phyloP scores from a whole-genome alignment of 2,113 vertebrate genomes.

The Hystrix brachyura region DNA sequence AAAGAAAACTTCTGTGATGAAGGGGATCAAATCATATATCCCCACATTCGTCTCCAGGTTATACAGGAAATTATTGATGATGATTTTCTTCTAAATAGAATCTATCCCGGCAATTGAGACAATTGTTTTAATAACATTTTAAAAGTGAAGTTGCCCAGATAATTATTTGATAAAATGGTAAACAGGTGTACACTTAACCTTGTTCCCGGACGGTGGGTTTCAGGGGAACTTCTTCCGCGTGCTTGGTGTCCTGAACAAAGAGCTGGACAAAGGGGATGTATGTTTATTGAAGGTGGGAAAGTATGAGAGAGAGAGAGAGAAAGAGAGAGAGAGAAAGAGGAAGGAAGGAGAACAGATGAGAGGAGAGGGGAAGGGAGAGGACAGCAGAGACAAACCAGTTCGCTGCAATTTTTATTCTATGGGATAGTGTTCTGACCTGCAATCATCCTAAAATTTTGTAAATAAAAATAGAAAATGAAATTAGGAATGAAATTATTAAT shows the following conservation, averaged over 20 bases:
- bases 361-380: neutral
- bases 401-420: slow-evolving; percentile 59
- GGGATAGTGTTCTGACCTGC: neutral
- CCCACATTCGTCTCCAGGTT: neutral
- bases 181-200: slow-evolving; percentile 77
- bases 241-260: neutral
- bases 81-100: slow-evolving; percentile 42
- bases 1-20: neutral
- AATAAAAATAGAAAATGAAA: slow-evolving; percentile 22
- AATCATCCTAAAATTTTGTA: neutral
- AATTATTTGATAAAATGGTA: slow-evolving; percentile 84
- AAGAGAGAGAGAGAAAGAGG: neutral
- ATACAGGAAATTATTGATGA: slow-evolving; percentile 5
- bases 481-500: neutral
- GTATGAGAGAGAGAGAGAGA: neutral
- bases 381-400: neutral
- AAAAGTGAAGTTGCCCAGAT: slow-evolving; percentile 82
- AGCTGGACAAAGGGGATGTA: neutral
- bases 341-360: too few species aligned
- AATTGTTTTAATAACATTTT: slow-evolving; percentile 77
- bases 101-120: neutral
- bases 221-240: neutral
- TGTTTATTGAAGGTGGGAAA: neutral
- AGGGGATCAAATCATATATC: neutral
- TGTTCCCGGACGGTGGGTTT: neutral